Evolutionary conservation across 2,888 invertebrate species (phyloP), one percentile per base, ranked within the genome.

Genomic region (Macrosiphum euphorbiae): DNA sequence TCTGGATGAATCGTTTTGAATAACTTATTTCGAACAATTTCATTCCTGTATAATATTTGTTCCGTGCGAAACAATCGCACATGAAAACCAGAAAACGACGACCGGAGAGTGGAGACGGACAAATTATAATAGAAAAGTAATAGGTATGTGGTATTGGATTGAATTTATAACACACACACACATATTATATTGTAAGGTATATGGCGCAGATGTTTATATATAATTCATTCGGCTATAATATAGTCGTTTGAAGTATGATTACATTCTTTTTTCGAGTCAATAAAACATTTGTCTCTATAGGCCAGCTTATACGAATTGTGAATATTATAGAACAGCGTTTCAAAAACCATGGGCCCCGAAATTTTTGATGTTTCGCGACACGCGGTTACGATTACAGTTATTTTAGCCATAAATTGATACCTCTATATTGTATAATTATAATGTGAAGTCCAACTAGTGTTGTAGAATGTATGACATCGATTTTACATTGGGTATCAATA

Each of bases 1-100:
- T 91, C 91, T 55, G 91, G 85, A 55, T 85, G 91, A 91, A 91
- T 85, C 91, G 91, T 91, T 91, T 58, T 85, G 91, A 91, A 91
- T 91, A 91, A 85, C 16, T 85, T 78, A 90, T 90, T 90, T 52
- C 16, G 50, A 90, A 78, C 50, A 52, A 91, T 84, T 91, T 78
- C 41, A 84, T 90, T 52, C 52, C 67, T 67, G 20, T 67, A 35
- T 47, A n/a, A 58, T 78, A 78, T 50, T 50, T 52, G 52, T 78
- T 78, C 52, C 41, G 78, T 52, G 52, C 78, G 78, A 84, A 89
- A 91, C 84, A 84, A 91, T 91, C 16, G 78, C 52, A 84, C 10
- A 52, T 20, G 44, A 86, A 86, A 86, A 41, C 85, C 26, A 90
- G 90, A 90, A 78, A 90, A 26, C 90, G 50, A 26, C 90, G 50